Base-by-base conservation (phyloP, 1,140 invertebrate species). In the Gerris buenoi region DNA sequence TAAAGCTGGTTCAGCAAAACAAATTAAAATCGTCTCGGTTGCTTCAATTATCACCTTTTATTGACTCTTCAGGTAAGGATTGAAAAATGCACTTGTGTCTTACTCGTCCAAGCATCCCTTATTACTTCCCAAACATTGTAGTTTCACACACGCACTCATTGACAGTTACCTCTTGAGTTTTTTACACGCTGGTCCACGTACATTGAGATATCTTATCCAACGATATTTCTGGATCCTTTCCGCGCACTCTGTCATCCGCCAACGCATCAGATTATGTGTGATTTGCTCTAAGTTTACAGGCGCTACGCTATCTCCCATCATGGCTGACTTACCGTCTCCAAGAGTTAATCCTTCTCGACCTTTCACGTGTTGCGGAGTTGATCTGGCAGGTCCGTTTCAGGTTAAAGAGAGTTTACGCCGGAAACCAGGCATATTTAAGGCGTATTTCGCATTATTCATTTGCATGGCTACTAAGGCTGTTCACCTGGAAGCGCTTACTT, bases 401-500 rank as follows among this genome's bases (percentile, higher is more conserved):
- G 27, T 67, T 26, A 63, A 56, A 66, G 3, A 73, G 68, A 63
- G 14, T 15, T 46, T 61, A 59, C 25, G 56, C 25, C 25, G 74
- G 67, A 61, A 60, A 71, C 22, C 56, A 15, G 25, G 27, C 58
- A 62, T 63, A 15, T 13, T 63, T 3, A 78, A 77, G 66, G 71
- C 65, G 1, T 77, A 76, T 59, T n/a, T 75, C 18, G 67, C 66
- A 28, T 28, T 75, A 5, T 74, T 74, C 66, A 69, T 72, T 2
- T 76, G 73, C 64, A 64, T 71, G 18, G 60, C 69, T 1, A 72
- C 72, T n/a, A 67, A 68, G 59, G 73, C 72, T 56, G 65, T 73
- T 5, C 73, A 75, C 29, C 27, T 75, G 14, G 73, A 76, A 65
- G 10, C 70, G 1, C 73, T 74, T 0, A 64, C 56, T 18, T 66